Evolutionary conservation across 2,888 invertebrate genomes (phyloP).

Genomic region (Neuroscelio doddi): DNA sequence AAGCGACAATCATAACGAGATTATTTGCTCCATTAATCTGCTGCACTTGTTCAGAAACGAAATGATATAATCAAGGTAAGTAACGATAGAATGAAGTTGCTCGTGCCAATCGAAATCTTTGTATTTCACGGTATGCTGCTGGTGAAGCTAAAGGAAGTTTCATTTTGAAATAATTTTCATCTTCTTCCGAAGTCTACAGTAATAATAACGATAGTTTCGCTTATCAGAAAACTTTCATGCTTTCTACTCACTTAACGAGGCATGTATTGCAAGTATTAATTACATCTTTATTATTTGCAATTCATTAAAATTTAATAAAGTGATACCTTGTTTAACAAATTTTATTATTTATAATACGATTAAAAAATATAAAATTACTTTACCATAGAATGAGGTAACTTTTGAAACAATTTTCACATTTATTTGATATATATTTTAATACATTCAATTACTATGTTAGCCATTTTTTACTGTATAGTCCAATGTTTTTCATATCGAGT

Average conservation of each 20-base stretch:
- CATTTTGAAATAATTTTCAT: conserved; percentile 4
- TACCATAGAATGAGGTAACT: too few relatives aligned
- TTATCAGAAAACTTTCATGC: not conserved
- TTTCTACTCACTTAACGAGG: not conserved
- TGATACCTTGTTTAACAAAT: too few relatives aligned
- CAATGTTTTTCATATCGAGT: too few relatives aligned
- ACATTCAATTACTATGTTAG: too few relatives aligned
- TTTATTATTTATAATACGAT: too few relatives aligned
- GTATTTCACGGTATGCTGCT: not conserved
- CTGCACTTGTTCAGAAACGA: not conserved
- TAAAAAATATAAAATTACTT: too few relatives aligned
- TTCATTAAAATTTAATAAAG: too few relatives aligned
- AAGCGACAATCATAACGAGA: conserved; percentile 10
- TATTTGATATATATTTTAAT: too few relatives aligned
- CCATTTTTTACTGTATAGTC: too few relatives aligned
- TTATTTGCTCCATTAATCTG: conserved; percentile 10
- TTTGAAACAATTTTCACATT: too few relatives aligned
- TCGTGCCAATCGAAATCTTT: not conserved
- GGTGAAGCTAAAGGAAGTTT: not conserved
- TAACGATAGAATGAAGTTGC: conserved; percentile 7
- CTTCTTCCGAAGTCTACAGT: not conserved
- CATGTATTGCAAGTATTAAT: too few relatives aligned
- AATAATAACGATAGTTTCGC: not conserved
- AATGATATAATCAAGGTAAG: conserved; percentile 7
- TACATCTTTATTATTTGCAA: too few relatives aligned